These are phyloP conservation scores for Gymnoscelis rufifasciata DNA, from an alignment of 2,888 invertebrate species.

Conservation along the genomic window DNA sequence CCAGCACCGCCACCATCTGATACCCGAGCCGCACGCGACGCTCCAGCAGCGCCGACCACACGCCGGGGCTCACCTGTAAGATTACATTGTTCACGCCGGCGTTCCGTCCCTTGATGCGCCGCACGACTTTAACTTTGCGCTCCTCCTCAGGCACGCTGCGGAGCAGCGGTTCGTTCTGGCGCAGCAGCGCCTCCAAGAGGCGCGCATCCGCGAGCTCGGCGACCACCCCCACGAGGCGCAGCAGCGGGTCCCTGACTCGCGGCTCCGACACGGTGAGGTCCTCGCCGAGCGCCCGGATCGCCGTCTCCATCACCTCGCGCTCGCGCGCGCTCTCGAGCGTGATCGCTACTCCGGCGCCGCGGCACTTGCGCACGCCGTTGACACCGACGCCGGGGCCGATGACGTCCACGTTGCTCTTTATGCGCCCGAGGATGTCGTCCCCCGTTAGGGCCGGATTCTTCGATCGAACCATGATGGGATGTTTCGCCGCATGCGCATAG, in stretches of 20 bases:
- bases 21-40: conserved; percentile 4
- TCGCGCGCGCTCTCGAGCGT: not conserved
- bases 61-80: not conserved
- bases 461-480: not conserved
- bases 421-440: not conserved
- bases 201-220: not conserved
- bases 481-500: not conserved
- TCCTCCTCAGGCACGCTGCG: not conserved
- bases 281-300: not conserved
- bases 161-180: not conserved
- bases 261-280: not conserved
- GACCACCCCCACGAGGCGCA: not conserved
- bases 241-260: not conserved
- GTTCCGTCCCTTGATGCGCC: not conserved
- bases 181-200: not conserved
- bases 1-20: conserved; percentile 1
- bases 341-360: not conserved
- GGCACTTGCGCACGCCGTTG: not conserved
- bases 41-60: not conserved
- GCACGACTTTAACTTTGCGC: not conserved
- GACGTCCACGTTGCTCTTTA: not conserved
- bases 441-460: not conserved
- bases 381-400: not conserved
- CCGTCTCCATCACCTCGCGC: not conserved
- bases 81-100: not conserved